A percentile compares a stretch with the other conserved stretches of the same genome.
Conservation (phyloP, 2,888 invertebrate species). For the Pseudococcus jackbeardsleyi region DNA sequence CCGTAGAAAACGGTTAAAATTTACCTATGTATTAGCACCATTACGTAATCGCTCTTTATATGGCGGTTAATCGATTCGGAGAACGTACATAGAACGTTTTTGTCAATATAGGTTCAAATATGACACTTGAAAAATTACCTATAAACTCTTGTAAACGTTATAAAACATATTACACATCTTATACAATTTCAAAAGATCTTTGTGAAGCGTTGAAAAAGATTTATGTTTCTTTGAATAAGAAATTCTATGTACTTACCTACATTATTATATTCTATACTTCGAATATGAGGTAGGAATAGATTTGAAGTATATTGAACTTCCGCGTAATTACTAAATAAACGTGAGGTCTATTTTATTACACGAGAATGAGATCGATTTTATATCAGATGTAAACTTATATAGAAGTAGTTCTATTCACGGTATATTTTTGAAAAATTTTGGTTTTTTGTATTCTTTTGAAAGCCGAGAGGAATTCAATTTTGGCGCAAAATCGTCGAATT, state of each 20-base stretch:
- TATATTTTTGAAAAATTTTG: no score
- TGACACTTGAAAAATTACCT: conserved; percentile 31
- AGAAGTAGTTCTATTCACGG: no score
- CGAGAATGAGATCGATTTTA: no score
- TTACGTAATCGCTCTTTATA: conserved; percentile 38
- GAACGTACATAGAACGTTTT: conserved; percentile 10
- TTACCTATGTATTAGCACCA: conserved; percentile 22
- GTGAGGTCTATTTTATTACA: no score
- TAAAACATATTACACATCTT: conserved; percentile 8
- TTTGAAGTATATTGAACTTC: background rate
- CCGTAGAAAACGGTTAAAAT: conserved; percentile 26
- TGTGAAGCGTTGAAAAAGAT: background rate
- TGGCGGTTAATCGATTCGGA: conserved; percentile 40
- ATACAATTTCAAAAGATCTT: conserved; percentile 31
- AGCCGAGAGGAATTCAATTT: background rate
- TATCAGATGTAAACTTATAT: no score
- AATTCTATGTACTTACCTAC: background rate
- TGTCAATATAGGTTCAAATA: conserved; percentile 33
- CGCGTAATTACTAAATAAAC: background rate
- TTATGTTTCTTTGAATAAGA: background rate
- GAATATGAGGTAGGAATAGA: background rate
- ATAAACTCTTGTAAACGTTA: background rate
- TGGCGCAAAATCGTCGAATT: background rate
- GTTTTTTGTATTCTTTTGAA: background rate
- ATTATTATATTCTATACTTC: background rate